A percentile compares a stretch with the other conserved stretches of the same genome.
These are phyloP conservation scores for Cairina moschata DNA, from an alignment of 2,113 vertebrate species.

Conservation along the genomic window DNA sequence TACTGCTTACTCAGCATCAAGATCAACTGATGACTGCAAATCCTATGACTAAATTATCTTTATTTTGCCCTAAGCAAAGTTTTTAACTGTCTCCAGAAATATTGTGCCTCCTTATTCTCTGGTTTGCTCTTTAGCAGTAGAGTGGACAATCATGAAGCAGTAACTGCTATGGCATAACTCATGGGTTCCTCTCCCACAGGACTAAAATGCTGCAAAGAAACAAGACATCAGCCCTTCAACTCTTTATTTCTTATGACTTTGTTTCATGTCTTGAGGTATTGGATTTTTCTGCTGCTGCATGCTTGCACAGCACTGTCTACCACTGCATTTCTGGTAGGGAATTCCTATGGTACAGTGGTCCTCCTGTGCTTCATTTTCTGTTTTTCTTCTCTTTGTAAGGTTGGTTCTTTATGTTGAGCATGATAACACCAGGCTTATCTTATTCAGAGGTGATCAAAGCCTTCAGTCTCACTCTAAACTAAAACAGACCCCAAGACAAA, in stretches of 20 bases:
- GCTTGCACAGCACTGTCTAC: neutral
- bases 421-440: neutral
- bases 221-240: neutral
- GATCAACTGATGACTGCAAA: neutral
- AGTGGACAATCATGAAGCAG: fast-evolving
- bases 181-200: neutral
- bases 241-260: neutral
- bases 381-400: neutral
- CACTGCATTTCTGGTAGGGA: neutral
- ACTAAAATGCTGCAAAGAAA: neutral
- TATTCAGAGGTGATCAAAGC: neutral
- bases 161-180: neutral
- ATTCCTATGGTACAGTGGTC: neutral
- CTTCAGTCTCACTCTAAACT: neutral
- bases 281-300: neutral
- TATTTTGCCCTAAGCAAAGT: neutral
- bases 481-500: neutral
- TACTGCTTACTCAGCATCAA: neutral
- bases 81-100: neutral
- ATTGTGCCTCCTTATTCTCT: neutral
- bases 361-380: neutral
- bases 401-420: neutral
- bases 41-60: neutral
- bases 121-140: neutral
- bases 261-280: neutral